phyloP scores from a whole-genome alignment of 2,888 invertebrate genomes.

The Tipula helvola region DNA sequence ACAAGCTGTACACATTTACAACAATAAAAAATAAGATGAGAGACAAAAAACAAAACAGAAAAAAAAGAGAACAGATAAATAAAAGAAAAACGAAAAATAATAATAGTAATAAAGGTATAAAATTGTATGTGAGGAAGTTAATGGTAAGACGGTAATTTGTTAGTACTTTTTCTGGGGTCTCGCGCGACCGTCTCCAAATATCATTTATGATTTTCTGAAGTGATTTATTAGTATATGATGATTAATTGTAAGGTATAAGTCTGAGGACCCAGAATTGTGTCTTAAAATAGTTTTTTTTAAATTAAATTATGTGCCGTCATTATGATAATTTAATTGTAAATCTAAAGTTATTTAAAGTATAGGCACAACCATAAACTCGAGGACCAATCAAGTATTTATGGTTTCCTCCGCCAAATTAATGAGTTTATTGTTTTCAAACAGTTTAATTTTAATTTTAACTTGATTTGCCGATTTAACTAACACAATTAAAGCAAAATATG shows the following conservation, averaged over 20 bases:
- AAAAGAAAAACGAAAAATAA: background rate
- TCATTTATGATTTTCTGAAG: background rate
- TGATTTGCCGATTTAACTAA: too few species aligned
- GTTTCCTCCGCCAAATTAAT: too few species aligned
- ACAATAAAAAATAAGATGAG: background rate
- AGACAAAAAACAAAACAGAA: background rate
- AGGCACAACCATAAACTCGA: too few species aligned
- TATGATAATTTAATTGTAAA: background rate
- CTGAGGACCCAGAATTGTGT: background rate
- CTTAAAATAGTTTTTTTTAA: background rate
- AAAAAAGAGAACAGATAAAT: conserved; percentile 6
- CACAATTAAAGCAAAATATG: too few species aligned
- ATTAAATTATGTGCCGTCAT: background rate
- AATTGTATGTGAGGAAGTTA: background rate
- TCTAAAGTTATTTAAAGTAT: background rate
- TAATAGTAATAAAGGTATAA: background rate
- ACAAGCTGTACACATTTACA: background rate
- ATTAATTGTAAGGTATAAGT: background rate
- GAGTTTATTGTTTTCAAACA: too few species aligned
- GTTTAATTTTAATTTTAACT: too few species aligned
- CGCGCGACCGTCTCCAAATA: background rate
- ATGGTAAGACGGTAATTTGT: background rate
- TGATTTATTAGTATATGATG: background rate
- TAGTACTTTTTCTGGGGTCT: background rate
- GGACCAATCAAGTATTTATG: too few species aligned